phyloP scores from a whole-genome alignment of 30 jellyfish, hydroid and myxozoan genomes.

The Pelagia noctiluca region DNA sequence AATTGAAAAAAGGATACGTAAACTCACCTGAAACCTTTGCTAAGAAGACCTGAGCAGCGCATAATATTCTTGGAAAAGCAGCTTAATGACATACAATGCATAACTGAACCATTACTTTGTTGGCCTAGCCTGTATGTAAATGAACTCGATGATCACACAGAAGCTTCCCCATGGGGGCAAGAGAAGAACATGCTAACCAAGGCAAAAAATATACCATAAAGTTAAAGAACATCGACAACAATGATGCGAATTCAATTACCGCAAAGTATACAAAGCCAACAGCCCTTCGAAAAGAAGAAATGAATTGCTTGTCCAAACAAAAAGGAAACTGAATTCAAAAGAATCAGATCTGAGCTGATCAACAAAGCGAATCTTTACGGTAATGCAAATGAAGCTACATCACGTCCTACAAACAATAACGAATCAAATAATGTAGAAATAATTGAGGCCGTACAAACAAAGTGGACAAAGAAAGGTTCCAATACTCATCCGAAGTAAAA shows the following conservation, averaged over 20 bases:
- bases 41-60: background rate
- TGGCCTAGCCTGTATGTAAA: too few species aligned
- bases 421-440: background rate
- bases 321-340: background rate
- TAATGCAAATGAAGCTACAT: background rate
- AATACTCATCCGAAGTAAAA: background rate
- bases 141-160: slow-evolving; percentile 34
- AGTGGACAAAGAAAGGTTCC: background rate
- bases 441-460: background rate
- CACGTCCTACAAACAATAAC: background rate
- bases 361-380: background rate
- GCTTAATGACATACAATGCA: slow-evolving; percentile 9
- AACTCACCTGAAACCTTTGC: too few species aligned
- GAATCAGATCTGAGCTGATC: slow-evolving; percentile 6
- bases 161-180: slow-evolving; percentile 23
- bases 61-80: slow-evolving; percentile 6
- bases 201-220: too few species aligned
- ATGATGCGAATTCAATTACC: slow-evolving; percentile 32
- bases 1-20: too few species aligned
- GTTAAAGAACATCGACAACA: too few species aligned
- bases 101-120: background rate
- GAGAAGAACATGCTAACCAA: slow-evolving; percentile 28
- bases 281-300: slow-evolving; percentile 49
- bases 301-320: slow-evolving; percentile 58
- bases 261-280: slow-evolving; percentile 41